Evolutionary conservation across 2,113 vertebrate species (phyloP).

Genomic region (Fukomys damarensis): DNA sequence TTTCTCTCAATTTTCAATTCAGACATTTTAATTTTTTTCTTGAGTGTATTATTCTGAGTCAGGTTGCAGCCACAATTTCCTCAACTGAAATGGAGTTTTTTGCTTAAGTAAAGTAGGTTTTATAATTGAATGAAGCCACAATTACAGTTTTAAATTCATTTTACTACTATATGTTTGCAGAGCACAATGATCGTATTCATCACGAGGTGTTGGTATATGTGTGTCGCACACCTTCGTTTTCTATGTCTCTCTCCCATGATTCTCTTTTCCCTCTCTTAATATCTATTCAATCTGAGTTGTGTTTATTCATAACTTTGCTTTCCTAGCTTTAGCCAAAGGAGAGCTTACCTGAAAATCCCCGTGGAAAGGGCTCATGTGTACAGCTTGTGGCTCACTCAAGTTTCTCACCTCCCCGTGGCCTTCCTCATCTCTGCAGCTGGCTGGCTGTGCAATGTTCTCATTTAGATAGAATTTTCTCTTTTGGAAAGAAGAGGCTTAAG

Average conservation of each 20-base stretch:
- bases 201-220: not conserved
- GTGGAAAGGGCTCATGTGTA: not conserved
- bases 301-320: constrained; percentile 1
- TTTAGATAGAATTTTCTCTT: not conserved
- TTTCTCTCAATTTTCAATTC: constrained; percentile 23
- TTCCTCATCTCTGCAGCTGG: not conserved
- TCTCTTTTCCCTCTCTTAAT: not conserved
- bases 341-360: not conserved
- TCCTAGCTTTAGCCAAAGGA: not conserved
- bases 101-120: constrained; percentile 22
- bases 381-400: not conserved
- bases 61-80: not conserved
- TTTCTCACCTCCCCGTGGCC: not conserved
- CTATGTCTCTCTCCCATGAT: not conserved
- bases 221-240: not conserved
- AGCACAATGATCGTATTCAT: not conserved
- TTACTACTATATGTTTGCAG: not conserved
- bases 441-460: not conserved
- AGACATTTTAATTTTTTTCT: constrained; percentile 45
- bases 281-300: not conserved
- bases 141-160: not conserved
- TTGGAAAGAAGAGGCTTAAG: not conserved
- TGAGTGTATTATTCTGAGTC: not conserved
- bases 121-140: constrained; percentile 23
- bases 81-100: constrained; percentile 30